Conservation (phyloP, 2,113 vertebrate species). For the Otis tarda region DNA sequence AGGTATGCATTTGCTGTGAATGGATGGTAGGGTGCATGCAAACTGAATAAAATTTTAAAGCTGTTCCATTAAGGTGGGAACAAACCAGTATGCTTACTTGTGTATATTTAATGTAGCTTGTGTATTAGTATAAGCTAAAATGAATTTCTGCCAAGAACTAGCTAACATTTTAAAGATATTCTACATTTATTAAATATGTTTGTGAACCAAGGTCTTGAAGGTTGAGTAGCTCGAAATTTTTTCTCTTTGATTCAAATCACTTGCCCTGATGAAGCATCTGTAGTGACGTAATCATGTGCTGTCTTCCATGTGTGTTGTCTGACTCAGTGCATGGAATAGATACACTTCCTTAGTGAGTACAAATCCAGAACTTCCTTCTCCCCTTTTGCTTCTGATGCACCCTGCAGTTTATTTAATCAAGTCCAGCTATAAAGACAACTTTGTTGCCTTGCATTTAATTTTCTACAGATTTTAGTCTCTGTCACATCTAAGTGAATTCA, state of each 20-base stretch:
- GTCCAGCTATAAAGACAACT: not conserved
- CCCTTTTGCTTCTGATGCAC: not conserved
- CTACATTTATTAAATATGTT: not conserved
- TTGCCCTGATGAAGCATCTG: not conserved
- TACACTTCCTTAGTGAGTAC: not conserved
- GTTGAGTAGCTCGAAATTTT: not conserved
- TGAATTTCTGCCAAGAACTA: not conserved
- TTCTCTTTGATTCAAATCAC: not conserved
- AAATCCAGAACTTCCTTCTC: not conserved
- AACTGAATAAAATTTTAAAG: not conserved
- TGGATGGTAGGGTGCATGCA: not conserved
- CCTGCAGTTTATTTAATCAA: not conserved
- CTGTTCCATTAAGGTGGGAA: not conserved
- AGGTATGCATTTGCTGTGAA: not conserved
- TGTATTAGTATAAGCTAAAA: not conserved
- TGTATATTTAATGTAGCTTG: not conserved
- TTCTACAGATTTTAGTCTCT: not conserved
- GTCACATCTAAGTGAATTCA: not conserved
- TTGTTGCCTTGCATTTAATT: not conserved
- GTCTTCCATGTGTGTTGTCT: fast-evolving
- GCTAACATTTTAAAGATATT: not conserved
- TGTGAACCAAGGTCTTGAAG: not conserved
- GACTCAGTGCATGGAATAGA: not conserved
- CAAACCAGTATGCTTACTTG: not conserved
- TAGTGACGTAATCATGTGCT: not conserved